A percentile compares a stretch with the other conserved stretches of the same genome.
Evolutionary conservation across 2,113 vertebrate species (phyloP).

Genomic region (Melanotaenia duboulayi): DNA sequence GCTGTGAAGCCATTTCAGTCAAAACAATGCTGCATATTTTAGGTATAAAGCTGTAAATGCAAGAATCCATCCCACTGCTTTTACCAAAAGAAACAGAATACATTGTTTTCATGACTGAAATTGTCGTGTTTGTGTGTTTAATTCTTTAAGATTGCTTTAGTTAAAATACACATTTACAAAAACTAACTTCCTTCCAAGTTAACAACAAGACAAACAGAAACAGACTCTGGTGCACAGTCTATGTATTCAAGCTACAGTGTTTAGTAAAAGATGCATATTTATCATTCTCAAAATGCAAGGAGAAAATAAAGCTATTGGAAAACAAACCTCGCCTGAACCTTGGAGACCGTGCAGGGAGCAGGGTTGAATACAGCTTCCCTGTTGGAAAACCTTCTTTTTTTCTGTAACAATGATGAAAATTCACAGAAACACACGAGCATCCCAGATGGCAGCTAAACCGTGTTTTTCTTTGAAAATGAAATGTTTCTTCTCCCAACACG

Average conservation of each 20-base stretch:
- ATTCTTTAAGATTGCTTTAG: background rate
- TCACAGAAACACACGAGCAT: constrained; percentile 12
- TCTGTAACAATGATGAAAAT: constrained; percentile 41
- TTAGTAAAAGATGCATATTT: constrained; percentile 68
- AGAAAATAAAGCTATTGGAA: constrained; percentile 56
- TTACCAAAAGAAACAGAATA: too few species aligned
- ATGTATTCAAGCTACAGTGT: constrained; percentile 45
- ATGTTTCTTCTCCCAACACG: constrained; percentile 40
- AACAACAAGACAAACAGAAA: background rate
- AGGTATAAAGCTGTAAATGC: background rate
- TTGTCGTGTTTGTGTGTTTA: too few species aligned
- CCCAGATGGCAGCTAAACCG: constrained; percentile 25
- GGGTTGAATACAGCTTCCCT: constrained; percentile 32
- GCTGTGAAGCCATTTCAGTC: background rate
- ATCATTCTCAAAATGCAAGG: constrained; percentile 41
- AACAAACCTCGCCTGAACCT: constrained; percentile 42
- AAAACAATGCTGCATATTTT: background rate
- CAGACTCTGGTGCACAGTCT: background rate
- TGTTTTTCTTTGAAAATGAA: constrained; percentile 20
- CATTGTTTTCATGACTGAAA: too few species aligned
- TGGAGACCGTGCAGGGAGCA: constrained; percentile 32
- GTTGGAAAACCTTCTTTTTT: background rate
- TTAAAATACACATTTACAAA: background rate
- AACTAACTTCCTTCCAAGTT: too few species aligned
- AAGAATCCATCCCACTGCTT: background rate